Percentiles rank a stretch among this genome's conserved stretches.
phyloP scores from a whole-genome alignment of 2,888 invertebrate species.

The Hypena proboscidalis region DNA sequence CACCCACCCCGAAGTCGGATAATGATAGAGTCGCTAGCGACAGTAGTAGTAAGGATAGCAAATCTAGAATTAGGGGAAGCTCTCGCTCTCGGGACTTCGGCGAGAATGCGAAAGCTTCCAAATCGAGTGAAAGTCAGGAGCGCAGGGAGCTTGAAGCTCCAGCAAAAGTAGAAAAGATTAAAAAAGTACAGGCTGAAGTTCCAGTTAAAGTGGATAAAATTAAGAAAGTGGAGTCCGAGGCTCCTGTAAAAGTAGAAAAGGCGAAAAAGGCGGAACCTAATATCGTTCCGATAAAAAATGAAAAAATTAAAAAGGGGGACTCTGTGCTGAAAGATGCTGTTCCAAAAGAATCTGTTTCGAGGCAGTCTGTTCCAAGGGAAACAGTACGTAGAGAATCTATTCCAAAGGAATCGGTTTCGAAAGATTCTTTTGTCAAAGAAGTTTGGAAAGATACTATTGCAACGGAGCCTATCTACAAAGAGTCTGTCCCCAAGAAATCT shows the following conservation, averaged over 20 bases:
- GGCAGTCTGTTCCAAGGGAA: conserved; percentile 10
- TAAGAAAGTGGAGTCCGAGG: conserved; percentile 11
- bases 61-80: conserved; percentile 37
- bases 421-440: conserved; percentile 1
- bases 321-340: conserved; percentile 11
- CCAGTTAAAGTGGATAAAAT: conserved; percentile 2
- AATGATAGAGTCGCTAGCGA: conserved; percentile 55
- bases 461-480: not conserved
- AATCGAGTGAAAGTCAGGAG: conserved; percentile 17
- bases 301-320: conserved; percentile 4
- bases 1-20: conserved; percentile 68
- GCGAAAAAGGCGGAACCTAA: conserved; percentile 14
- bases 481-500: not conserved
- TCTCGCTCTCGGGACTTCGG: conserved; percentile 22
- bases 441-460: no score
- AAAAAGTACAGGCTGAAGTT: conserved; percentile 6
- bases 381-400: not conserved
- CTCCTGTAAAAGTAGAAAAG: conserved; percentile 23
- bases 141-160: conserved; percentile 11
- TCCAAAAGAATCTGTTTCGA: conserved; percentile 9
- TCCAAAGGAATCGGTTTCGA: conserved; percentile 10
- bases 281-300: conserved; percentile 4
- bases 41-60: conserved; percentile 58
- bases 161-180: conserved; percentile 2
- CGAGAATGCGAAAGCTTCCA: conserved; percentile 20